Conservation (phyloP, 2,113 vertebrate genomes). For the Pithys albifrons region DNA sequence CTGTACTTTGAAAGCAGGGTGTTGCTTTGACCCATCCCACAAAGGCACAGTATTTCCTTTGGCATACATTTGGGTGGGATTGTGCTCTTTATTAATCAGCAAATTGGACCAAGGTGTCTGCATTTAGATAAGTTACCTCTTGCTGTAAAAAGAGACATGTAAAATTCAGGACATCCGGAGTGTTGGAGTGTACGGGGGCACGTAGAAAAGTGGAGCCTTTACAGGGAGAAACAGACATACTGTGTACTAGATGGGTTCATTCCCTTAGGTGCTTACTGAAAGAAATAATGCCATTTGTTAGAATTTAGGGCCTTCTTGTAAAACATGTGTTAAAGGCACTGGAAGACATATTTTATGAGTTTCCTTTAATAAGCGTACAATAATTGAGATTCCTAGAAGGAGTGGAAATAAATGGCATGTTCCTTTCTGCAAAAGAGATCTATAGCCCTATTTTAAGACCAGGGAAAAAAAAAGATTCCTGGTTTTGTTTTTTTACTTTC, state of each 20-base stretch:
- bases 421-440: constrained; percentile 36
- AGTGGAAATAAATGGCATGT: constrained; percentile 60
- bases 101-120: not conserved
- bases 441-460: not conserved
- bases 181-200: not conserved
- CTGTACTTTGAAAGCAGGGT: not conserved
- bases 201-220: not conserved
- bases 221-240: not conserved
- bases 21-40: not conserved
- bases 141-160: not conserved
- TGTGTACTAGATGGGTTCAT: not conserved
- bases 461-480: not conserved
- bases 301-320: constrained; percentile 40
- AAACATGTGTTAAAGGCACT: constrained; percentile 37
- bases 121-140: not conserved
- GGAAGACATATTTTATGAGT: constrained; percentile 58
- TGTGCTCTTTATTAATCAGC: not conserved
- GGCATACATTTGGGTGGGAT: not conserved
- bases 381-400: constrained; percentile 71
- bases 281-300: constrained; percentile 48
- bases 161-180: not conserved
- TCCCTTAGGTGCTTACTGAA: not conserved
- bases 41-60: not conserved
- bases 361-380: constrained; percentile 72
- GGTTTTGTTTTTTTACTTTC: not conserved